Evolutionary conservation across 2,113 vertebrate genomes (phyloP), one percentile per base, ranked within the genome.

Genomic region (Syrmaticus mikado): DNA sequence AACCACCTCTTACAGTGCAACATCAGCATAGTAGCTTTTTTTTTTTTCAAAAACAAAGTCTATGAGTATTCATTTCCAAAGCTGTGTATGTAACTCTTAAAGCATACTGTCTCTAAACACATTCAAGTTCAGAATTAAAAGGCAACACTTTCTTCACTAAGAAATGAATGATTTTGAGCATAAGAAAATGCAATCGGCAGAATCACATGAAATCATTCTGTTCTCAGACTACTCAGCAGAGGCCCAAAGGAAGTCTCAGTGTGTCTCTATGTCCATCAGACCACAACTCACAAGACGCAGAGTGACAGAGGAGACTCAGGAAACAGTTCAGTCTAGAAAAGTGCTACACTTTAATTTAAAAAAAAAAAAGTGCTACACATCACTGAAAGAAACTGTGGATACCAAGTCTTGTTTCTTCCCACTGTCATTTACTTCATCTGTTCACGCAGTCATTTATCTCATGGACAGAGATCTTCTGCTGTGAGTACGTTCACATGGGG

Each of bases 311-410:
- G 82, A 96, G 82, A 95, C 92, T 88, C 61, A 0, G 73, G 72
- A 94, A 94, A 90, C 96, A 92, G 57, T 81, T 96, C 90, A 92
- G 82, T 76, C 96, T 93, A 90, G 82, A 38, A 75, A 95, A 96
- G 90, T 88, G 92, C 93, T 95, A 96, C 95, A 81, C 90, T 96
- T 96, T 96, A 96, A 96, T 96, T 8, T 57, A 45, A 55, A 55
- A 36, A 91, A 89, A 45, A 55, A 55, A 36, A 91, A 89, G 85
- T 93, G 93, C 96, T 96, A 96, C 94, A 96, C 85, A 81, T 83
- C 65, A 83, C 46, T 94, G 85, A 64, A 83, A 79, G 85, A 71
- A 90, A 93, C 87, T 0, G 55, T 61, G 65, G 80, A 90, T 10
- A 67, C 38, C 73, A 92, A 90, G 73, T 60, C 65, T 66, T 85